Conservation (phyloP, 2,113 vertebrate species). For the Suricata suricatta region DNA sequence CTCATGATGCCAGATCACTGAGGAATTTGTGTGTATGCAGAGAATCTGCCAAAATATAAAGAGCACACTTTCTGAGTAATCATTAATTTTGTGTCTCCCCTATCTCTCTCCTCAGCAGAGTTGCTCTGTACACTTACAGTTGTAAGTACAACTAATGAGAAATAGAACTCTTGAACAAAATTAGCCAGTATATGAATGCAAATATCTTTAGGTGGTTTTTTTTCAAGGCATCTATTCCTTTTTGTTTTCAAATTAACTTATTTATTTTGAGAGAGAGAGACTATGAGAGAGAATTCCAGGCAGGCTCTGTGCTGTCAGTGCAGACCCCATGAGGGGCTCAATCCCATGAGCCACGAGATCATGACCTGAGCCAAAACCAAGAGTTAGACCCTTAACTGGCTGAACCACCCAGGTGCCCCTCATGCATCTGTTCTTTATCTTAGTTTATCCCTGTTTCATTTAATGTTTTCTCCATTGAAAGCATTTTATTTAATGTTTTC, state of each 20-base stretch:
- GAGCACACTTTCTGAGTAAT: not conserved
- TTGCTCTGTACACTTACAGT: not conserved
- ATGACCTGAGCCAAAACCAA: no score
- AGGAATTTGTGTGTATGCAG: not conserved
- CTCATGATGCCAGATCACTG: not conserved
- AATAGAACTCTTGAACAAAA: not conserved
- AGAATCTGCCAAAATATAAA: not conserved
- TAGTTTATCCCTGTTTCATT: not conserved
- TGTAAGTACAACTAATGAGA: not conserved
- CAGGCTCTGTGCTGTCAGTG: no score
- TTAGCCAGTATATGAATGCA: not conserved
- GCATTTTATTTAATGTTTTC: no score
- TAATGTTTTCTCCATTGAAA: not conserved
- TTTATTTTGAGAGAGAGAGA: no score
- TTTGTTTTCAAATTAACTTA: no score
- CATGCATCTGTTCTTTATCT: not conserved
- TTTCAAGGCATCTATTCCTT: not conserved
- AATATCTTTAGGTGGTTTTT: not conserved
- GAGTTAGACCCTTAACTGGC: no score
- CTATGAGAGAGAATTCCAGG: no score
- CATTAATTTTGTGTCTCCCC: not conserved
- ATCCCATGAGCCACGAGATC: no score
- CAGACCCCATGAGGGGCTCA: no score
- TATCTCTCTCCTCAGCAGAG: not conserved
- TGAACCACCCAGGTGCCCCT: no score